phyloP scores from a whole-genome alignment of 2,797 vertebrate genomes.

The Hypotaenidia philippensis region DNA sequence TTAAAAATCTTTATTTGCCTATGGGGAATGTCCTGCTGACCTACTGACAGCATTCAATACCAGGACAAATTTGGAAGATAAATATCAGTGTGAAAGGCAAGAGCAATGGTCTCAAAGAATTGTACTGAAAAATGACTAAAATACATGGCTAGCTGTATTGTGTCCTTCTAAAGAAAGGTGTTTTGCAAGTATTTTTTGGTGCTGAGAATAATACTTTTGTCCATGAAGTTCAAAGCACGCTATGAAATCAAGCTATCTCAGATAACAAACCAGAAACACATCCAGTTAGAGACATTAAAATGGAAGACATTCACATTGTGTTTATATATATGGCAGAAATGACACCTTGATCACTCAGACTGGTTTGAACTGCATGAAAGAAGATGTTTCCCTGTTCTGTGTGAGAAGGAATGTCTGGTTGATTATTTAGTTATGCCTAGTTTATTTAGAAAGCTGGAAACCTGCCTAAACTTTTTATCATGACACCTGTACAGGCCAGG shows the following conservation, averaged over 20 bases:
- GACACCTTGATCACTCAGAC: neutral
- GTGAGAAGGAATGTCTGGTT: neutral
- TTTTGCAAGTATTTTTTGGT: neutral
- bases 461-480: neutral
- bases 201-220: neutral
- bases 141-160: neutral
- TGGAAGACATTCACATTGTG: neutral
- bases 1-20: neutral
- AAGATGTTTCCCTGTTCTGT: neutral
- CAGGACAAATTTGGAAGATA: neutral
- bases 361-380: neutral
- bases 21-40: neutral
- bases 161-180: neutral
- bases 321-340: neutral
- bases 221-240: neutral
- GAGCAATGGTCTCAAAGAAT: neutral
- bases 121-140: neutral
- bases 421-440: neutral
- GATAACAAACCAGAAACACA: neutral
- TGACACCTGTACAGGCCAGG: neutral
- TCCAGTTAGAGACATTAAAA: neutral
- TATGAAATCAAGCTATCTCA: neutral
- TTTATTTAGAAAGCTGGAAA: neutral
- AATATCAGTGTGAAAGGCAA: neutral
- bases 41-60: neutral